Percentiles rank a stretch among this genome's conserved stretches.
Conservation (phyloP, 2,888 invertebrate species). For the Aspidiotus destructor region DNA sequence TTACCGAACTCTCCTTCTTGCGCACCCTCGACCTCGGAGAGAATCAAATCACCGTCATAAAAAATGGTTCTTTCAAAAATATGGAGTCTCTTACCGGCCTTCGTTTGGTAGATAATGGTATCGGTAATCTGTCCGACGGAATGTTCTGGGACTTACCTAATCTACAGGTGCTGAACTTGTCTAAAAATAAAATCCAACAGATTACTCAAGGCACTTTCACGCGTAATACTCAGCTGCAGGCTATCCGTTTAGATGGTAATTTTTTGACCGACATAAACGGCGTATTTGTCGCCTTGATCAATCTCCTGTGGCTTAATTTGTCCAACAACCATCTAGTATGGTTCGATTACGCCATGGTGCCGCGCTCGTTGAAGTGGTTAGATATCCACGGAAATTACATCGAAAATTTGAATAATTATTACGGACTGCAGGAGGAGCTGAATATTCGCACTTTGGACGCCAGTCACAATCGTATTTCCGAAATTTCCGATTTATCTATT, state of each 20-base stretch:
- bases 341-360: slow-evolving; percentile 89
- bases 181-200: slow-evolving; percentile 77
- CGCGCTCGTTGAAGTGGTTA: slow-evolving; percentile 78
- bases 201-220: slow-evolving; percentile 77
- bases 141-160: slow-evolving; percentile 80
- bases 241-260: slow-evolving; percentile 79
- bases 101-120: slow-evolving; percentile 79
- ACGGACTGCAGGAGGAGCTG: slow-evolving; percentile 66
- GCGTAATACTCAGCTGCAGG: slow-evolving; percentile 69
- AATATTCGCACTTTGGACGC: slow-evolving; percentile 74
- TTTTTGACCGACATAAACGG: slow-evolving; percentile 81
- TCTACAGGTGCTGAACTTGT: slow-evolving; percentile 75
- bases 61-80: slow-evolving; percentile 74
- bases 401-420: slow-evolving; percentile 77
- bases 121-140: slow-evolving; percentile 70
- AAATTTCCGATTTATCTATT: slow-evolving; percentile 71
- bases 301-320: slow-evolving; percentile 74
- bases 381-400: slow-evolving; percentile 86
- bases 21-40: slow-evolving; percentile 85
- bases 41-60: slow-evolving; percentile 75
- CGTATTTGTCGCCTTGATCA: slow-evolving; percentile 74
- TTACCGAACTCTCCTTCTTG: slow-evolving; percentile 69
- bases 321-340: slow-evolving; percentile 84
- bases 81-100: slow-evolving; percentile 77
- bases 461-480: slow-evolving; percentile 76